Evolutionary conservation across 2,797 vertebrate species (phyloP), one percentile per base, ranked within the genome.

Genomic region (Columba guinea): DNA sequence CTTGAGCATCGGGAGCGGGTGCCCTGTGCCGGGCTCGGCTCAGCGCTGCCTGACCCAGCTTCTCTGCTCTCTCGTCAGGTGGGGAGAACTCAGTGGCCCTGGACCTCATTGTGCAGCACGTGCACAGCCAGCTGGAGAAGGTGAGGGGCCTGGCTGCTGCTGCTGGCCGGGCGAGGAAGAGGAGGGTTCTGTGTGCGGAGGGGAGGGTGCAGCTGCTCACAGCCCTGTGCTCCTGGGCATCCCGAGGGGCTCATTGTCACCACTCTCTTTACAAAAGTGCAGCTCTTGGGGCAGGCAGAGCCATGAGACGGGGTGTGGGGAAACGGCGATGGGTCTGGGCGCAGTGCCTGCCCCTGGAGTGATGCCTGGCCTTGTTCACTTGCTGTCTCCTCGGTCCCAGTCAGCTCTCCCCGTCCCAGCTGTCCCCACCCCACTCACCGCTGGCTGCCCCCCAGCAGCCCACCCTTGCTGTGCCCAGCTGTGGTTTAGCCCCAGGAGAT

Each of bases 111-210:
- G 99, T 99, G 53, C 99, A 99, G 97, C 99, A 99, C 0, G 99
- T 99, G 52, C 99, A 99, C 98, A 99, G 99, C 97, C 99, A 99
- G 96, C 98, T 99, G 97, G 99, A 99, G 94, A 99, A 99, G 99
- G 99, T 99, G 96, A 98, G 96, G 23, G 49, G 65, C 27, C 26
- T 52, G 37, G 4, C 6, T 1, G 6, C 56, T 2, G 34, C 53
- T 11, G 28, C 41, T 28, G 6, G 24, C 8, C 0, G 20, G 59
- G 1, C 0, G 56, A 53, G 24, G 59, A 48, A 49, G 15, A 53
- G 39, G 28, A 26, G 96, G 84, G n/a, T 23, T 51, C 35, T 30
- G 41, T 9, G 10, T 0, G 4, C 20, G 8, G 34, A 14, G 34
- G 4, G 62, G 9, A 10, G 32, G 51, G 2, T 10, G 60, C 5